Conservation (phyloP, 1,140 invertebrate species). For the Zaprionus africanus region DNA sequence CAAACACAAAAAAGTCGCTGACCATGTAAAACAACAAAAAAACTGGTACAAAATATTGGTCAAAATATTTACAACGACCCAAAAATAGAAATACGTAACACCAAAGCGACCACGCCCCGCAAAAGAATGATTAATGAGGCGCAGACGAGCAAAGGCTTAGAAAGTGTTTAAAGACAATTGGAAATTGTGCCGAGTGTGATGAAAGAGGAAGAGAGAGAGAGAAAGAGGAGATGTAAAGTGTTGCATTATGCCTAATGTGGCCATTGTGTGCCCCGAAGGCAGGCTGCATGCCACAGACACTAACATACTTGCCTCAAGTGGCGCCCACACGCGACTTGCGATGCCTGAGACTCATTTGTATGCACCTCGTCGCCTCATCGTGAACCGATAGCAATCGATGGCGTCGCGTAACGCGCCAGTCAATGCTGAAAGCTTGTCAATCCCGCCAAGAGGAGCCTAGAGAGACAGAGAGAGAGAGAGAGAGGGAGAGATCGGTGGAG, state of each 20-base stretch:
- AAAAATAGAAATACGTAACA: constrained; percentile 26
- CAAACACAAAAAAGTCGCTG: constrained; percentile 56
- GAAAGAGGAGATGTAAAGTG: constrained; percentile 25
- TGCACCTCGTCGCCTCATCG: constrained; percentile 54
- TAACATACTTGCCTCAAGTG: constrained; percentile 41
- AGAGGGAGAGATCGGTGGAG: neutral
- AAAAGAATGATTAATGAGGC: constrained; percentile 62
- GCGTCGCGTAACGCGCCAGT: constrained; percentile 69
- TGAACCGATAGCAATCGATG: constrained; percentile 65
- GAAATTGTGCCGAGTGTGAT: constrained; percentile 40
- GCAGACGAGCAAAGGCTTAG: constrained; percentile 37
- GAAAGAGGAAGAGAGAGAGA: neutral
- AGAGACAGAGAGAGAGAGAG: neutral
- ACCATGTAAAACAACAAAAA: constrained; percentile 58
- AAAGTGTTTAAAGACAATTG: constrained; percentile 61
- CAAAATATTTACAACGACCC: constrained; percentile 76
- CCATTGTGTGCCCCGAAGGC: constrained; percentile 24
- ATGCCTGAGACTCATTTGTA: constrained; percentile 61
- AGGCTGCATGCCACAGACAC: constrained; percentile 13
- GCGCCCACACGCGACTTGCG: constrained; percentile 62
- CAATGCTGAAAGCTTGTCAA: constrained; percentile 74
- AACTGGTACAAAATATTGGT: constrained; percentile 70
- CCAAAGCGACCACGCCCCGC: constrained; percentile 36
- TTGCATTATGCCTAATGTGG: constrained; percentile 31
- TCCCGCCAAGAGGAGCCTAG: constrained; percentile 20